Evolutionary conservation across 2,113 vertebrate genomes (phyloP), one percentile per base, ranked within the genome.

Genomic region (Isichthys henryi): DNA sequence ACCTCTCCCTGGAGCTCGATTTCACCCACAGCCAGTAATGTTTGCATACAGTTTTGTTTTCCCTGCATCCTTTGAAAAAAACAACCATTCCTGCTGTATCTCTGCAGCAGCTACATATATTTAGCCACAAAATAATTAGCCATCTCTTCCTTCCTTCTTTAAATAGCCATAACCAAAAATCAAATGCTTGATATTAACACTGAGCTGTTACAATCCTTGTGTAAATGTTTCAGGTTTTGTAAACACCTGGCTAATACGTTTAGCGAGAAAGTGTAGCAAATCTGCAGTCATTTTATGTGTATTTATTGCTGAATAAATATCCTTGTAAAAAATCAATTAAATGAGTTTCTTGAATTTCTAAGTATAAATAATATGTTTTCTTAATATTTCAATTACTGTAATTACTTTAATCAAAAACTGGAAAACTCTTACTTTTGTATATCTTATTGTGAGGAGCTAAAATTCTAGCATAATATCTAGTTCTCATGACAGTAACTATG

Each of bases 1-100:
- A 45, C 10, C 52, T 45, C 80, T 89, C 77, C 80, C 88, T 80
- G 53, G 88, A 89, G 88, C 88, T 89, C 74, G 27, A 27, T 39
- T 84, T 84, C 39, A 62, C 80, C 80, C 46, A 45, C 23, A 39
- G 80, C 50, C 23, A 13, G 43, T 27, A 83, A 62, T 84, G 80
- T 89, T 58, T 84, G 52, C 52, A 84, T 56, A 21, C 35, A 56
- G 4, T 62, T 62, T 23, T 80, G 77, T 83, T 89, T 56, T 50
- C 52, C 39, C 39, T 19, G 48, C n/a, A 80, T 88, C 46, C 23
- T 70, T 88, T 66, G 46, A 70, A 45, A 77, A 45, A 74, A 85
- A 80, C 35, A 80, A 80, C 31, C 35, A 5, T 80, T 80, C 31
- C 74, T 19, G 74, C 35, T 43, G 35, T 43, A 80, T 6, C 35